Base-by-base conservation (phyloP, 2,797 vertebrate species). In the Natrix natrix region DNA sequence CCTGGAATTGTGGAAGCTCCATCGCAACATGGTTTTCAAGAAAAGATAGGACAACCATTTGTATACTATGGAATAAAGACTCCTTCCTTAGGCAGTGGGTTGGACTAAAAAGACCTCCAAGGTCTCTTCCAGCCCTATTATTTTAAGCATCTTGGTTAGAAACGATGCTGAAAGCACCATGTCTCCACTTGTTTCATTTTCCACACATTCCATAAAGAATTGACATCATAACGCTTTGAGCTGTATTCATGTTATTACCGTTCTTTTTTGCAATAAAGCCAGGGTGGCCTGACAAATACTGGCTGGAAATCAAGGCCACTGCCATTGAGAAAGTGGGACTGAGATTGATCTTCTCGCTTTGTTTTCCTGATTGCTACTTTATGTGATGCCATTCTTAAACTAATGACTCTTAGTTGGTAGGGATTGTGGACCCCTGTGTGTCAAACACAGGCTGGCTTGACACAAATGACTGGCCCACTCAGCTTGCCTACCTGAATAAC, bases 331-430 rank as follows among this genome's bases (percentile, higher is more conserved):
- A 86, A 57, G 52, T 37, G 69, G 59, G 8, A 28, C 55, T 48
- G 69, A 78, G 28, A 66, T 20, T 91, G 86, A 88, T 78, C 56
- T 57, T 28, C 43, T 88, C 90, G 16, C n/a, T 88, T 90, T 56
- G 55, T 83, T 93, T 88, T 54, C 56, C 90, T 88, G 63, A 93
- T 78, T 37, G 63, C 16, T 93, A 48, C 78, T 92, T 43, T n/a
- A 90, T 90, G 26, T 28, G n/a, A 91, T 74, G 56, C 93, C 55
- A 87, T 78, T 87, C 4, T 91, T 87, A 16, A 88, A 83, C 37
- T 89, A 93, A 61, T 16, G 22, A 37, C 91, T 88, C 92, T 8
- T 93, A 91, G 11, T 32, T 63, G 24, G 0, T 22, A 59, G 91
- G 59, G 74, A 86, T 66, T 55, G 63, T 43, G 2, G 90, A 48